Conservation (phyloP, 2,797 vertebrate genomes). For the Trachurus trachurus region DNA sequence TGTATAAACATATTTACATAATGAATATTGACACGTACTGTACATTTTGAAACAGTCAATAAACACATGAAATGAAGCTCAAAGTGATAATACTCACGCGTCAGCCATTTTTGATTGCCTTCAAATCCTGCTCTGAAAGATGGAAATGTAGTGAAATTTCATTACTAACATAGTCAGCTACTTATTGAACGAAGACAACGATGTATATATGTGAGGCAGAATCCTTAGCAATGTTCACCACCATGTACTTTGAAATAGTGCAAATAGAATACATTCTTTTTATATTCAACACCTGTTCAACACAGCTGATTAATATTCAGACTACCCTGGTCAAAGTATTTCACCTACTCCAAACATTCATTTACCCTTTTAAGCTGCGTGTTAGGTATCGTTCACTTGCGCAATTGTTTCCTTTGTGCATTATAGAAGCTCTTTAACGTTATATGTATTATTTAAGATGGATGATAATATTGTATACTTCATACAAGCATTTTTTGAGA, state of each 20-base stretch:
- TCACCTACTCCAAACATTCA: slow-evolving; percentile 36
- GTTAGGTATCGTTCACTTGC: slow-evolving; percentile 37
- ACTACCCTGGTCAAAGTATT: slow-evolving; percentile 32
- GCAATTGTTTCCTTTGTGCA: not conserved
- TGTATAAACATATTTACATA: slow-evolving; percentile 3
- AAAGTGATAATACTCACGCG: slow-evolving; percentile 66
- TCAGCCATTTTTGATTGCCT: slow-evolving; percentile 69
- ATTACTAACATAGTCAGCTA: not conserved
- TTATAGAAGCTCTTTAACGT: not conserved
- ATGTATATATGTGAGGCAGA: not conserved
- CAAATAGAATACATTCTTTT: not conserved
- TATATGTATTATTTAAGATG: not conserved
- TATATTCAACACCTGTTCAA: slow-evolving; percentile 9
- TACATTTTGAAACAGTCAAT: slow-evolving; percentile 1
- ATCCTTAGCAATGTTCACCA: not conserved
- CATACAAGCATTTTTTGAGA: too few species aligned
- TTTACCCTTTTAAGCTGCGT: slow-evolving; percentile 27
- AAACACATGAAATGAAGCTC: not conserved
- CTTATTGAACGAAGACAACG: not conserved
- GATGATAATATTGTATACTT: too few species aligned
- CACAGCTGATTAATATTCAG: slow-evolving; percentile 29
- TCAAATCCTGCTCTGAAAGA: slow-evolving; percentile 26
- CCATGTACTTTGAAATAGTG: too few species aligned
- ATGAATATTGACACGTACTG: not conserved
- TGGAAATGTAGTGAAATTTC: not conserved